Conservation (phyloP, 2,888 invertebrate species). For the Trisateles emortualis region DNA sequence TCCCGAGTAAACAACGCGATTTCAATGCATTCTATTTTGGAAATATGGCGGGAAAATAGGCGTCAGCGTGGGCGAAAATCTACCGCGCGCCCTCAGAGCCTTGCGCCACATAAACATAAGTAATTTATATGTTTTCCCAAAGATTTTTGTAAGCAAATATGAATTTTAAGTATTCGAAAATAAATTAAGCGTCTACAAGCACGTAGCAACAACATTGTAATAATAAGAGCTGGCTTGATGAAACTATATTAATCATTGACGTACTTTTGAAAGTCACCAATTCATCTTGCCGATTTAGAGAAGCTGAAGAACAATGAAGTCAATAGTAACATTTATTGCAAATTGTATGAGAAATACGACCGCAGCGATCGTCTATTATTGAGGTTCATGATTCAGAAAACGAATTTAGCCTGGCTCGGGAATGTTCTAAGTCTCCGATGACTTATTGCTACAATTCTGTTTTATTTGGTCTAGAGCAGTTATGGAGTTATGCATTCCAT, state of each 20-base stretch:
- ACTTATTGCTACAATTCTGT: conserved; percentile 49
- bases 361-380: conserved; percentile 57
- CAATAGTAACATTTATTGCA: conserved; percentile 24
- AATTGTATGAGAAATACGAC: conserved; percentile 47
- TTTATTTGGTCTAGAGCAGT: conserved; percentile 39
- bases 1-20: conserved; percentile 81
- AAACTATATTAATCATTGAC: not conserved
- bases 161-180: conserved; percentile 1
- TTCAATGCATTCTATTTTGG: conserved; percentile 86
- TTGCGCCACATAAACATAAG: conserved; percentile 58
- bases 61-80: conserved; percentile 76
- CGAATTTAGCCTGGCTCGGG: conserved; percentile 62
- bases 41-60: conserved; percentile 81
- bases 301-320: conserved; percentile 22
- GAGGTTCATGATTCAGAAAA: conserved; percentile 67
- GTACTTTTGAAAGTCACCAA: not conserved
- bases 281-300: not conserved
- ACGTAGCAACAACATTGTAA: not conserved
- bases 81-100: conserved; percentile 64
- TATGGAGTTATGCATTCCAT: conserved; percentile 38
- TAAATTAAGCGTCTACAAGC: not conserved
- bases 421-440: conserved; percentile 61
- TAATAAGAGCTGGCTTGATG: not conserved
- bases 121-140: conserved; percentile 51
- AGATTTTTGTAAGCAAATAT: conserved; percentile 34